phyloP scores from a whole-genome alignment of 2,888 invertebrate species.

The Athalia circularis region DNA sequence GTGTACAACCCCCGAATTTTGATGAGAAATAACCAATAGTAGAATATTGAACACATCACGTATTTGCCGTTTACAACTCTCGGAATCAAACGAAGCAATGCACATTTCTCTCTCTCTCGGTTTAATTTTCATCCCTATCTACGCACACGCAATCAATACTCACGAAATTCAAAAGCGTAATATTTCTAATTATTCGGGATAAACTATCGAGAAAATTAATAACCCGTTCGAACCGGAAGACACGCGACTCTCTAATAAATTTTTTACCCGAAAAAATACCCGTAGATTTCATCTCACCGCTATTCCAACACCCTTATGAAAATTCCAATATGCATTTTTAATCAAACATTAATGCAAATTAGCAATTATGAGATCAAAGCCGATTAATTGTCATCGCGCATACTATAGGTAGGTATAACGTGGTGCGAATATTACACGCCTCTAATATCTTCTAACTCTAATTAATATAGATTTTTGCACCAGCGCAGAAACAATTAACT shows the following conservation, averaged over 20 bases:
- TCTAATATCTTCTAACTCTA: no score
- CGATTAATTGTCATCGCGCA: neutral
- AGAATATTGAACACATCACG: neutral
- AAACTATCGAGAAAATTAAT: slow-evolving; percentile 3
- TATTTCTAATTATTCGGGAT: slow-evolving; percentile 2
- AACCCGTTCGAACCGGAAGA: neutral
- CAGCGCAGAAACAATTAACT: no score
- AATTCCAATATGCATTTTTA: slow-evolving; percentile 6
- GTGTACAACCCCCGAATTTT: neutral
- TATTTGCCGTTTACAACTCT: neutral
- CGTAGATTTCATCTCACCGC: neutral
- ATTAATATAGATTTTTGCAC: no score
- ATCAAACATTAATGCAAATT: slow-evolving; percentile 11
- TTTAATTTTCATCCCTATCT: neutral
- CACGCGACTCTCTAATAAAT: neutral
- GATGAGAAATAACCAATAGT: slow-evolving; percentile 6
- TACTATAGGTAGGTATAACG: neutral
- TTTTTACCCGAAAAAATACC: neutral
- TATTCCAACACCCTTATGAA: neutral
- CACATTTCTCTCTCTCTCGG: no score
- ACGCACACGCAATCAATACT: neutral
- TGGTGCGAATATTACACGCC: neutral
- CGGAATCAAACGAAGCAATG: no score
- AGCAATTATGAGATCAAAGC: slow-evolving; percentile 15
- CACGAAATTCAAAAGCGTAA: neutral